phyloP scores from a whole-genome alignment of 64 coral and sea anemone genomes.

The Acropora tenuis region DNA sequence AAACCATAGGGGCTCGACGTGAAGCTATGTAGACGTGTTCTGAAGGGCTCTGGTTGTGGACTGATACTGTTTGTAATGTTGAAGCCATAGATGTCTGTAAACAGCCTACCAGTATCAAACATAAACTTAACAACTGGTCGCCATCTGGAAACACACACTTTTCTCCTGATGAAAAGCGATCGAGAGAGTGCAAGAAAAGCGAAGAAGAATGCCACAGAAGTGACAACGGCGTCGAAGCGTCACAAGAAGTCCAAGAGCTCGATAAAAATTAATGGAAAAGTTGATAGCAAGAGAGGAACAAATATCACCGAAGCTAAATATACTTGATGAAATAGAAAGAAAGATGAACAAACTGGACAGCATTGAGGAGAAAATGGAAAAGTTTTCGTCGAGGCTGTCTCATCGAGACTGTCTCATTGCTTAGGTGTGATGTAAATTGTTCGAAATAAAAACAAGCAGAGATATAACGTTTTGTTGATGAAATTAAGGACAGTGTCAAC shows the following conservation, averaged over 20 bases:
- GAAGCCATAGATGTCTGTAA: neutral
- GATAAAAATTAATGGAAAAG: neutral
- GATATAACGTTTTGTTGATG: neutral
- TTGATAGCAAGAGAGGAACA: neutral
- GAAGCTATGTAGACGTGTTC: neutral
- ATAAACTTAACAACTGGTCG: neutral
- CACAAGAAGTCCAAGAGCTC: neutral
- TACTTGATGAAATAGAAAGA: neutral
- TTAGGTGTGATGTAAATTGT: neutral
- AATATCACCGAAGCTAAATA: neutral
- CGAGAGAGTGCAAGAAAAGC: neutral
- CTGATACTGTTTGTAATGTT: neutral
- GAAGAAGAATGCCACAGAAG: neutral
- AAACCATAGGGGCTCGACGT: neutral
- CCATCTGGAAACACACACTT: neutral
- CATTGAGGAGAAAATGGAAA: neutral
- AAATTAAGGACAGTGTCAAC: too few relatives aligned
- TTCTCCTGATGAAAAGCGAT: neutral
- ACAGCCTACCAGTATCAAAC: neutral
- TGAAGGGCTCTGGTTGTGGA: neutral
- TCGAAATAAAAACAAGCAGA: neutral
- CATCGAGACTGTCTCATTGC: neutral
- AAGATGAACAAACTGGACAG: conserved; percentile 8
- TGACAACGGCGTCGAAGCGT: neutral
- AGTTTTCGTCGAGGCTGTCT: neutral